Percentiles rank a stretch among this genome's conserved stretches.
Evolutionary conservation across 2,113 vertebrate genomes (phyloP).

Genomic region (Tenebrosternarchus preto): DNA sequence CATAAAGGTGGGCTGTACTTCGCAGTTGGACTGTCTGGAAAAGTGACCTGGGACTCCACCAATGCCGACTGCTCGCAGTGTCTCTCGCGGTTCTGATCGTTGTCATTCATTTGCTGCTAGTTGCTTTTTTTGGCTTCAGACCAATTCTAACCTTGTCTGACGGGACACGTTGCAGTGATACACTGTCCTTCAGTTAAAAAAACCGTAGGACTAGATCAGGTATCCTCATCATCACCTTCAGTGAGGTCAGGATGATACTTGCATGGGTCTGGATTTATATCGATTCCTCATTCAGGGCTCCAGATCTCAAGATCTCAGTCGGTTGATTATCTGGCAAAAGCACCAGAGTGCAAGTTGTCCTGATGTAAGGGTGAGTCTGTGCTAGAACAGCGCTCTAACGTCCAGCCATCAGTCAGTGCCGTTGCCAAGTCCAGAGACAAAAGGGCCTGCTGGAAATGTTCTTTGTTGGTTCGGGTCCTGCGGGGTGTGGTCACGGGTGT

Average conservation of each 20-base stretch:
- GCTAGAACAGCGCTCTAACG: not conserved
- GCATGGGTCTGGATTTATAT: not conserved
- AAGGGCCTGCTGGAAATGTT: not conserved
- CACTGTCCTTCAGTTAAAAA: not conserved
- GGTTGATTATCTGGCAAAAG: slow-evolving; percentile 25
- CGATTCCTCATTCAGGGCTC: slow-evolving; percentile 2
- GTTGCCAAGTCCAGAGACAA: not conserved
- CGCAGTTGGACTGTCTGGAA: not conserved
- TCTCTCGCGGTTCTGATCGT: not conserved
- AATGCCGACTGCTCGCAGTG: not conserved
- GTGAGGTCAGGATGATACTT: not conserved
- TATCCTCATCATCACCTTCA: not conserved
- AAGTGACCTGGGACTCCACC: not conserved
- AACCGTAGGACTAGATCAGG: too few relatives aligned
- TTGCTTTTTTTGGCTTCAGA: not conserved
- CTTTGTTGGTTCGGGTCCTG: not conserved
- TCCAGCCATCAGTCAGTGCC: slow-evolving; percentile 35
- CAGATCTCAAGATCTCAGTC: slow-evolving; percentile 38
- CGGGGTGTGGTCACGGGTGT: not conserved
- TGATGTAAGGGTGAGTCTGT: slow-evolving; percentile 27
- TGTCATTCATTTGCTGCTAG: not conserved
- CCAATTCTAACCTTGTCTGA: not conserved
- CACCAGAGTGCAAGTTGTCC: not conserved
- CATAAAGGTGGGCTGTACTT: slow-evolving; percentile 77
- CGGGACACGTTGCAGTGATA: not conserved